phyloP scores from a whole-genome alignment of 2,888 invertebrate species.

The Syrphus vitripennis region DNA sequence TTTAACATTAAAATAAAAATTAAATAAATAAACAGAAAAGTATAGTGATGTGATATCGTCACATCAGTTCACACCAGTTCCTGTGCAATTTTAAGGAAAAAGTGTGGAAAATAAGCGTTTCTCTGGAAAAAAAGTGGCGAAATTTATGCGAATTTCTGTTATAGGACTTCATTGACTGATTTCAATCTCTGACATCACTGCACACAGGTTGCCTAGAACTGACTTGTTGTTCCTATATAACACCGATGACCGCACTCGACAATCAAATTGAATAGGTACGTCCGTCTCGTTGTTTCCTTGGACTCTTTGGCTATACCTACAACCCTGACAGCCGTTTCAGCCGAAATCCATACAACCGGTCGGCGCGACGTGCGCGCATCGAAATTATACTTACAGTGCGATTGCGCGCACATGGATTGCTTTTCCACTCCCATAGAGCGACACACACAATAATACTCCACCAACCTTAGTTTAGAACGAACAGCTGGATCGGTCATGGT shows the following conservation, averaged over 20 bases:
- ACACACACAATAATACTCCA: conserved; percentile 47
- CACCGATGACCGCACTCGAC: conserved; percentile 69
- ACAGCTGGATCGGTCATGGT: conserved; percentile 41
- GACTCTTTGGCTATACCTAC: not conserved
- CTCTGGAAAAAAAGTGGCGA: conserved; percentile 53
- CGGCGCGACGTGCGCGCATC: not conserved
- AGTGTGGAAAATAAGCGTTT: conserved; percentile 41
- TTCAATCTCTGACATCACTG: conserved; percentile 70
- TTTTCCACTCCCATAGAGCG: conserved; percentile 21
- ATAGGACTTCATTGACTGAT: conserved; percentile 70
- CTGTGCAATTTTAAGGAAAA: conserved; percentile 38
- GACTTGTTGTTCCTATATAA: conserved; percentile 64
- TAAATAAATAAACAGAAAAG: conserved; percentile 22
- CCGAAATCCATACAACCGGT: conserved; percentile 37
- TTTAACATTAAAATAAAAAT: not conserved
- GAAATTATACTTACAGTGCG: conserved; percentile 17
- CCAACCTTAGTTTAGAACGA: conserved; percentile 38
- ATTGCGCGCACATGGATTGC: conserved; percentile 14
- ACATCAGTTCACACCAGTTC: conserved; percentile 22
- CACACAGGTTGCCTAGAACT: conserved; percentile 39
- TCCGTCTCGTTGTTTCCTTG: not conserved
- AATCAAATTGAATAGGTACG: conserved; percentile 60
- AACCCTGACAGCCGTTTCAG: conserved; percentile 24
- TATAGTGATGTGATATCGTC: conserved; percentile 11
- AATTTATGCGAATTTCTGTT: conserved; percentile 67